Base-by-base conservation (phyloP, 2,888 invertebrate genomes). In the Isotomurus palustris region DNA sequence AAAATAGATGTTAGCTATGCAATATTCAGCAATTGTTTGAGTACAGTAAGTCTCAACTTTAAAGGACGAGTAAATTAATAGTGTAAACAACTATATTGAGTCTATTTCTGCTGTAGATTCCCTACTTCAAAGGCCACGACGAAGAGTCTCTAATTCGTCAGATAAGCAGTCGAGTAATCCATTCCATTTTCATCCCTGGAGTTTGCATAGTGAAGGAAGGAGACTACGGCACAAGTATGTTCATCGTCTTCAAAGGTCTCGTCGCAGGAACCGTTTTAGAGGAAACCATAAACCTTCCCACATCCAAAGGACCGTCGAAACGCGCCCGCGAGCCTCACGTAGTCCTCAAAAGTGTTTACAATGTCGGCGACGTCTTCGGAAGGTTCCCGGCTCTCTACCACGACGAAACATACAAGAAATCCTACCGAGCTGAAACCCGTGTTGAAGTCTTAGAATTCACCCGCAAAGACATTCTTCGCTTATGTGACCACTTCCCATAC, bases 181-280 rank as follows among this genome's bases (percentile, higher is more conserved):
- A 66, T 40, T 50, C 58, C 2, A 19, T 64, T 2, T 67, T 58
- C 58, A 54, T 68, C 14, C 59, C 66, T 14, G 69, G 69, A 38
- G 36, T 55, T 8, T 65, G 56, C 27, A 62, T 69, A 19, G 64
- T 60, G 1, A 64, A 62, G 41, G 66, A 63, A 27, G 65, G 66
- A 1, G 65, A 66, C 35, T 51, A 53, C n/a, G 69, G 67, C 2
- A 32, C 32, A 12, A 61, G 52, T n/a, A 24, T 69, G 10, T 68
- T 53, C 40, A 59, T 69, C 10, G 67, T 69, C 0, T 66, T 53
- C 58, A 68, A 62, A 43, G 69, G 67, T 8, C 27, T 38, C 25
- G 55, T 67, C 2, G 60, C 59, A 32, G 14, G 32, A 8, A 10
- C 14, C 32, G 32, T 8, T 32, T 10, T 32, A 8, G 38, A 17